Evolutionary conservation across 2,797 vertebrate species (phyloP), one percentile per base, ranked within the genome.

Genomic region (Mareca penelope): DNA sequence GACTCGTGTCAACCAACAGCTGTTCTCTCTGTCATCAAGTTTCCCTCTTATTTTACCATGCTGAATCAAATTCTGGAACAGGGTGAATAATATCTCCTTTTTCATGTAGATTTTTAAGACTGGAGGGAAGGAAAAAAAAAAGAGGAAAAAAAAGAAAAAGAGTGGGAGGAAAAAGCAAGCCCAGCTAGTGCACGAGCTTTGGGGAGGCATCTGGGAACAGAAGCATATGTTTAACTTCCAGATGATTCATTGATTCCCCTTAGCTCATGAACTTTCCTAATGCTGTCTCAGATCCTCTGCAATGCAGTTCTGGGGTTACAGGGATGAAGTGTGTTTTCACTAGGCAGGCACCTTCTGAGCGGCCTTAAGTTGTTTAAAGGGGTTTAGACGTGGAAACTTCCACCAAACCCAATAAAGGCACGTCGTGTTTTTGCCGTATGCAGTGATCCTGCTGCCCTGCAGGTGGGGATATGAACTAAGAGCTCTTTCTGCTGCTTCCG

Each of bases 401-500:
- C 70, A 80, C 26, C 44, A 55, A 72, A 80, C 52, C 53, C 31
- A 48, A 15, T 23, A 65, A 42, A 88, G 44, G 33, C 56, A 3
- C 6, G 59, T 40, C 28, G 44, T 21, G 7, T 59, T 83, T 55
- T 21, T 26, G 37, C 35, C 55, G 46, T 68, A 31, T 59, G 71
- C 57, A 95, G 72, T 88, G 70, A 95, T 53, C n/a, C 40, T 75
- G 63, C 69, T 93, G 76, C 80, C 83, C 88, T 93, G 80, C 86
- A 91, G 85, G 55, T 93, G 78, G 90, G 28, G 84, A 57, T 93
- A 21, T 29, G 87, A 94, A 72, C 48, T 75, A 87, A 80, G 86
- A 90, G 72, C 89, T 85, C 59, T 71, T 88, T 71, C 56, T 88
- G 46, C 55, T 88, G 31, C 40, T 83, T 86, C 2, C 0, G 12